These are phyloP conservation scores for Cephalopholis sonnerati DNA, from an alignment of 2,113 vertebrate species.

Conservation along the genomic window DNA sequence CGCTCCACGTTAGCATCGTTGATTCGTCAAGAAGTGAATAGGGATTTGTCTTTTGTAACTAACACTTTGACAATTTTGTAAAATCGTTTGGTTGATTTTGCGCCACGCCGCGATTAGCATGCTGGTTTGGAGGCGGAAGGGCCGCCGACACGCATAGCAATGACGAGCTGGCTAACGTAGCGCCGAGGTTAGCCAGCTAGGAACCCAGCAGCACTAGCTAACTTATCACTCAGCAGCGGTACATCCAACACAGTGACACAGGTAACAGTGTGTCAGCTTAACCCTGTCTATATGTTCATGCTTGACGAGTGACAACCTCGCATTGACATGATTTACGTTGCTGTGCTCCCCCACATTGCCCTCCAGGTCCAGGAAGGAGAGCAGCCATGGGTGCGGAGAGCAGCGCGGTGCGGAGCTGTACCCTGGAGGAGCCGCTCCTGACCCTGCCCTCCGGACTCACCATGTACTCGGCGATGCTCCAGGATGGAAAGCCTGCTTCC, in stretches of 20 bases:
- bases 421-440: constrained; percentile 85
- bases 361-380: constrained; percentile 6
- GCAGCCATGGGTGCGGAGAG: constrained; percentile 93
- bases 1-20: constrained; percentile 60
- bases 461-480: constrained; percentile 88
- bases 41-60: neutral
- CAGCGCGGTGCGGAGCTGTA: constrained; percentile 89
- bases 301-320: neutral
- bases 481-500: constrained; percentile 89
- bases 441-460: constrained; percentile 88
- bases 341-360: neutral
- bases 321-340: neutral
- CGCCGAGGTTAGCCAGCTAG: constrained; percentile 59
- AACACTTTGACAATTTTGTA: neutral
- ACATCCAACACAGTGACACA: constrained; percentile 7
- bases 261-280: constrained; percentile 29
- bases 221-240: constrained; percentile 4
- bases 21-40: neutral
- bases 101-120: neutral
- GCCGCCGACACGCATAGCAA: constrained; percentile 44
- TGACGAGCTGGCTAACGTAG: constrained; percentile 73
- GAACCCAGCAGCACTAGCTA: constrained; percentile 46
- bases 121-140: constrained; percentile 12
- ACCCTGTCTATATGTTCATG: neutral
- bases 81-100: neutral